Conservation (phyloP, 2,888 invertebrate species). For the Troilus luridus region DNA sequence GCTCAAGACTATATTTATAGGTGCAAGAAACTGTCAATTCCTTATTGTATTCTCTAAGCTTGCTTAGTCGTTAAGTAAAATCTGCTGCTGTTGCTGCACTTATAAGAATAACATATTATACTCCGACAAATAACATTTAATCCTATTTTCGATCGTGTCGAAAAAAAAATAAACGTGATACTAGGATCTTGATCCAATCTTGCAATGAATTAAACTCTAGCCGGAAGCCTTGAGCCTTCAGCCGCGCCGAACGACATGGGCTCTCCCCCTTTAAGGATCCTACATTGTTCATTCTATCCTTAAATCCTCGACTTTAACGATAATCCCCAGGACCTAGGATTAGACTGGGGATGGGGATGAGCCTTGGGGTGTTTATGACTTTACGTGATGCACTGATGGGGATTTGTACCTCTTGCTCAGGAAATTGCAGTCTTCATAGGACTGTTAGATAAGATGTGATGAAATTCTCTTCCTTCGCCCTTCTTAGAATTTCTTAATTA, state of each 20-base stretch:
- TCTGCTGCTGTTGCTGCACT: not conserved
- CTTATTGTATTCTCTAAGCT: not conserved
- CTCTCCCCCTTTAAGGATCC: not conserved
- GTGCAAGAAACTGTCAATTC: not conserved
- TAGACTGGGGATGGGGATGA: conserved; percentile 1
- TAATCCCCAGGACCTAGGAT: conserved; percentile 45
- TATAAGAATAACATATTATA: not conserved
- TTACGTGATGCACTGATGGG: conserved; percentile 20
- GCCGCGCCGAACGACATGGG: not conserved
- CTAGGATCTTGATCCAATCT: not conserved
- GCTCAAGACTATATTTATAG: not conserved
- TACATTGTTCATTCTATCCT: conserved; percentile 44
- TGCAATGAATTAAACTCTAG: conserved; percentile 17
- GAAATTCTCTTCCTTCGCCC: not conserved
- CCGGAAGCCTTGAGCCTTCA: not conserved
- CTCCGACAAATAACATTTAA: not conserved
- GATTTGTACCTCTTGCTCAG: conserved; percentile 47
- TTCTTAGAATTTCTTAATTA: not conserved
- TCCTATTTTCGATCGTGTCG: not conserved
- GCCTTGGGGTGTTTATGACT: conserved; percentile 45
- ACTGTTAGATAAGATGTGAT: conserved; percentile 6
- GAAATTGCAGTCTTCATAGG: conserved; percentile 14
- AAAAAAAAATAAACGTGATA: not conserved
- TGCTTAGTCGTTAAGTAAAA: not conserved
- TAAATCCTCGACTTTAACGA: conserved; percentile 42